A percentile compares a stretch with the other conserved stretches of the same genome.
phyloP scores from a whole-genome alignment of 37 sponge, comb jelly and placozoan species.

The Lycopodina hypogea region DNA sequence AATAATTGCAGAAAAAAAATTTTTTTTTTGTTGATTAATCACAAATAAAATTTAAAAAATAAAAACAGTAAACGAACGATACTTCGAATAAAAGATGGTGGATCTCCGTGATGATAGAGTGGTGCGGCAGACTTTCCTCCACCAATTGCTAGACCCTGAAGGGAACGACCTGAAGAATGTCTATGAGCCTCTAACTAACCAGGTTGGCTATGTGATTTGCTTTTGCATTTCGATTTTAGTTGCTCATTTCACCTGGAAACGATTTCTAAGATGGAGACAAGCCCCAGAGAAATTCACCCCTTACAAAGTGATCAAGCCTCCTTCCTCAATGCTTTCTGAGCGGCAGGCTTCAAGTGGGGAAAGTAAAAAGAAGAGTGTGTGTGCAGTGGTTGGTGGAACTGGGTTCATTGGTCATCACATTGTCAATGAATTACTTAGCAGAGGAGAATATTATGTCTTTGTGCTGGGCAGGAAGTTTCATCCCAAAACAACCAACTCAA shows the following conservation, averaged over 20 bases:
- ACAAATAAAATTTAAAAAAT: too few species aligned
- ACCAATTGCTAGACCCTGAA: slow-evolving; percentile 64
- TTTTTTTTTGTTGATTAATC: too few species aligned
- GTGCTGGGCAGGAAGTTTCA: slow-evolving; percentile 61
- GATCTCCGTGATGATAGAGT: slow-evolving; percentile 48
- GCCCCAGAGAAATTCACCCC: not conserved
- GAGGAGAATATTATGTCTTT: slow-evolving; percentile 51
- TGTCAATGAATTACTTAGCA: slow-evolving; percentile 49
- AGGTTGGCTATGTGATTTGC: slow-evolving; percentile 42
- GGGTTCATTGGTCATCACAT: slow-evolving; percentile 73
- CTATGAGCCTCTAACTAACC: slow-evolving; percentile 57
- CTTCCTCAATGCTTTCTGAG: slow-evolving; percentile 29
- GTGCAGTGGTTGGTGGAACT: slow-evolving; percentile 70
- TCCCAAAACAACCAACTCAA: slow-evolving; percentile 31
- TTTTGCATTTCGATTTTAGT: slow-evolving; percentile 15
- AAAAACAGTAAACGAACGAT: too few species aligned
- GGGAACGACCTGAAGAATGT: slow-evolving; percentile 48
- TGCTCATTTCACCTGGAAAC: slow-evolving; percentile 10
- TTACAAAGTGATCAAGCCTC: slow-evolving; percentile 54
- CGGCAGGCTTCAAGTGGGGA: not conserved
- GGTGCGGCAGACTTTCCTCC: slow-evolving; percentile 42
- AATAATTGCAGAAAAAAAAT: too few species aligned
- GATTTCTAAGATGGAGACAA: slow-evolving; percentile 7
- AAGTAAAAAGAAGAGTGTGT: slow-evolving; percentile 43
- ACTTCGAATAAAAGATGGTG: slow-evolving; percentile 2